These are phyloP conservation scores for Pygmarrhopalites habei DNA, from an alignment of 1,140 invertebrate species.

Conservation along the genomic window DNA sequence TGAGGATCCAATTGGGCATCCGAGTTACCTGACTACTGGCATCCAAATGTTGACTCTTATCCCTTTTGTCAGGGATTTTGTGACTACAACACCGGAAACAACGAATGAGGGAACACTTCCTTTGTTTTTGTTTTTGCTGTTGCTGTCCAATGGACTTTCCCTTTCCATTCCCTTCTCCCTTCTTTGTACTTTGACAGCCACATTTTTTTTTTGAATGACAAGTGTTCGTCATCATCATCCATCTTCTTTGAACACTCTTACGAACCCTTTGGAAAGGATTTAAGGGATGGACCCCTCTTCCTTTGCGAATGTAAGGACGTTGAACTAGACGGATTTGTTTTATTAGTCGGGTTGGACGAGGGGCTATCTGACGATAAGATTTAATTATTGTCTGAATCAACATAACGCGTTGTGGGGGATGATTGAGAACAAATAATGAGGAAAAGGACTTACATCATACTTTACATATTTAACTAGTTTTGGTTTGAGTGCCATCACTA, in stretches of 20 bases:
- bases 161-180: background rate
- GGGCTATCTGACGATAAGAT: background rate
- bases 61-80: background rate
- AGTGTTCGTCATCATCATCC: background rate
- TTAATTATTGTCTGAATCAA: background rate
- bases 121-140: background rate
- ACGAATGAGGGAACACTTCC: background rate
- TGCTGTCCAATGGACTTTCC: background rate
- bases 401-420: background rate
- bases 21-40: background rate
- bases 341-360: background rate
- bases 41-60: background rate
- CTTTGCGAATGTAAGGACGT: background rate
- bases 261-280: background rate
- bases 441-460: background rate
- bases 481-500: background rate
- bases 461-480: background rate
- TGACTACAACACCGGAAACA: background rate
- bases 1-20: background rate
- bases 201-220: background rate
- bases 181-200: background rate
- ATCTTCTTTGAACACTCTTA: background rate
- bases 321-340: background rate
- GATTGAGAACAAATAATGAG: background rate
- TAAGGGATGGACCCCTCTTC: background rate